These are phyloP conservation scores for Chlorops oryzae DNA, from an alignment of 1,140 invertebrate genomes.

Conservation along the genomic window DNA sequence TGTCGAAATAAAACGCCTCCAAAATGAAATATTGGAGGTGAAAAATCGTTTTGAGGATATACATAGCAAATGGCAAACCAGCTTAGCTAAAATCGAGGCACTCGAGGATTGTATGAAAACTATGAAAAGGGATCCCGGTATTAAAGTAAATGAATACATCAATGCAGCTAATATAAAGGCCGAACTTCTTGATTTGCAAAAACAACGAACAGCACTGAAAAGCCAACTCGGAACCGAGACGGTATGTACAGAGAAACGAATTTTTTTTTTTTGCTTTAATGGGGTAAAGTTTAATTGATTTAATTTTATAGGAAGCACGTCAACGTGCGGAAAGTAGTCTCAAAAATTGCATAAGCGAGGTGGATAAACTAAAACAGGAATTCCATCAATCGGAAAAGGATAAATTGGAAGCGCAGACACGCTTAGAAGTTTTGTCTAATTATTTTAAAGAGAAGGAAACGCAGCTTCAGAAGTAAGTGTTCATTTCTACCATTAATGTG, in stretches of 20 bases:
- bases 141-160: slow-evolving; percentile 46
- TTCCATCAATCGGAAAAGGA: slow-evolving; percentile 68
- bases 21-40: slow-evolving; percentile 32
- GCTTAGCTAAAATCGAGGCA: slow-evolving; percentile 40
- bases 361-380: slow-evolving; percentile 55
- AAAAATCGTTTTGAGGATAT: slow-evolving; percentile 29
- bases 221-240: slow-evolving; percentile 48
- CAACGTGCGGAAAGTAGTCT: background rate
- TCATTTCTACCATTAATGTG: slow-evolving; percentile 19
- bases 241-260: slow-evolving; percentile 26
- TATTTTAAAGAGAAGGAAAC: slow-evolving; percentile 86
- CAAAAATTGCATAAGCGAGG: slow-evolving; percentile 31
- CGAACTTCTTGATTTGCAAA: slow-evolving; percentile 49
- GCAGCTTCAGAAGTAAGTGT: slow-evolving; percentile 68
- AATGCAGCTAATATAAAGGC: slow-evolving; percentile 50
- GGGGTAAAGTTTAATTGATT: background rate
- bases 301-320: background rate
- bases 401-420: slow-evolving; percentile 71
- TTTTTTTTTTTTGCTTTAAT: slow-evolving; percentile 1
- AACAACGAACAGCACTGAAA: slow-evolving; percentile 43
- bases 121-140: slow-evolving; percentile 46
- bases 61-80: slow-evolving; percentile 35
- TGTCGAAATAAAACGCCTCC: slow-evolving; percentile 44
- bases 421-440: slow-evolving; percentile 74
- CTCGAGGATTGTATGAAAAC: slow-evolving; percentile 49